Percentiles rank a stretch among this genome's conserved stretches.
These are phyloP conservation scores for Colistium nudipinnis DNA, from an alignment of 2,113 vertebrate species.

Conservation along the genomic window DNA sequence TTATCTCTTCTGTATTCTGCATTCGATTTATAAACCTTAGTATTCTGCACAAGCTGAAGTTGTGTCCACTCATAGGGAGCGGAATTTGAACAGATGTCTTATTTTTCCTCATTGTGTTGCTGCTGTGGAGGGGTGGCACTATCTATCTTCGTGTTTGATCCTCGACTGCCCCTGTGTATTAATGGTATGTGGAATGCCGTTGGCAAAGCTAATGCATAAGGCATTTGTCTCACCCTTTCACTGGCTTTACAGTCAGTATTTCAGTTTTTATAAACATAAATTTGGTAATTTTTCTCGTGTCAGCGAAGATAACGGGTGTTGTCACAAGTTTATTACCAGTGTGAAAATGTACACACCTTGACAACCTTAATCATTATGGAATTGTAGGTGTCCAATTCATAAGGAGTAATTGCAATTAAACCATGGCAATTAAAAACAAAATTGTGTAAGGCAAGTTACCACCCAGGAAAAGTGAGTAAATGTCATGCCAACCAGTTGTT, in stretches of 20 bases:
- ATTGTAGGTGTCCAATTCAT: neutral
- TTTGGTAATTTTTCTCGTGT: no score
- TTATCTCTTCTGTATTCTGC: slow-evolving; percentile 17
- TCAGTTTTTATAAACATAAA: no score
- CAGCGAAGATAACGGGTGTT: neutral
- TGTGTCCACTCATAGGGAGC: neutral
- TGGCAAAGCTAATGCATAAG: no score
- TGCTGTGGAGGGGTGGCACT: neutral
- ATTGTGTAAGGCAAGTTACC: no score
- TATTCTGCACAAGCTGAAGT: neutral
- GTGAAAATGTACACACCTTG: no score
- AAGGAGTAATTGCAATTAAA: neutral
- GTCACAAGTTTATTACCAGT: no score
- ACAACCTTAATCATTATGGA: neutral
- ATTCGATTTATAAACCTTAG: neutral
- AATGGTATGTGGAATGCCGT: neutral
- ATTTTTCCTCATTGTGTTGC: slow-evolving; percentile 21
- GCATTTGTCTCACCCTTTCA: no score
- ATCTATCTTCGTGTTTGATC: slow-evolving; percentile 20
- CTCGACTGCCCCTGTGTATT: neutral
- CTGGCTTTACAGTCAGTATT: no score
- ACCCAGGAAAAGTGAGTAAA: neutral
- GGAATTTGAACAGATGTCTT: neutral
- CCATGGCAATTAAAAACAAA: neutral
- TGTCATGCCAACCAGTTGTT: neutral